These are phyloP conservation scores for Leptonema lineaticorne DNA, from an alignment of 1,140 invertebrate species.

Conservation along the genomic window DNA sequence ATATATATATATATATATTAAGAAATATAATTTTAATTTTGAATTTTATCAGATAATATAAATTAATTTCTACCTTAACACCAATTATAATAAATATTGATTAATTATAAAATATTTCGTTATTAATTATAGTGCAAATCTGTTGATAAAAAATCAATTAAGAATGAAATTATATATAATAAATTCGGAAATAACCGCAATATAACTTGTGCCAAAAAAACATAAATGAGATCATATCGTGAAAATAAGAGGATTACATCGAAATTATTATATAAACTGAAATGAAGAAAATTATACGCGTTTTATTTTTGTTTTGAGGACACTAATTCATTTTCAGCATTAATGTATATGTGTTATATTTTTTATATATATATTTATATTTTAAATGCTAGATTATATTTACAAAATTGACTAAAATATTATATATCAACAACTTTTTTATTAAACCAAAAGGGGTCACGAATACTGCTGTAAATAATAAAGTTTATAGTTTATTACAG, in stretches of 20 bases:
- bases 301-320: not conserved
- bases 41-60: too few species aligned
- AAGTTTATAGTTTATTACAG: not conserved
- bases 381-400: too few species aligned
- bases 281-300: not conserved
- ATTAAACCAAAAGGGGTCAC: not conserved
- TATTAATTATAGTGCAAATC: too few species aligned
- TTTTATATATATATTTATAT: not conserved
- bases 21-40: too few species aligned
- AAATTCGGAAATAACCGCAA: too few species aligned
- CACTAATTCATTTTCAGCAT: not conserved
- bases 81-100: too few species aligned
- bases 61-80: too few species aligned
- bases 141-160: too few species aligned
- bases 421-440: not conserved
- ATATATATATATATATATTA: too few species aligned
- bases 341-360: not conserved
- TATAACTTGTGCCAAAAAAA: not conserved
- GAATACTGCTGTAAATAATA: not conserved
- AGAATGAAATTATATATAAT: too few species aligned
- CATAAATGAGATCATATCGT: not conserved
- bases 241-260: not conserved
- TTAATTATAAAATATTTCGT: too few species aligned
- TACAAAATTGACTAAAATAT: not conserved
- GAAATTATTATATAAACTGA: constrained; percentile 1